Conservation (phyloP, 2,888 invertebrate genomes). For the Lysandra coridon region DNA sequence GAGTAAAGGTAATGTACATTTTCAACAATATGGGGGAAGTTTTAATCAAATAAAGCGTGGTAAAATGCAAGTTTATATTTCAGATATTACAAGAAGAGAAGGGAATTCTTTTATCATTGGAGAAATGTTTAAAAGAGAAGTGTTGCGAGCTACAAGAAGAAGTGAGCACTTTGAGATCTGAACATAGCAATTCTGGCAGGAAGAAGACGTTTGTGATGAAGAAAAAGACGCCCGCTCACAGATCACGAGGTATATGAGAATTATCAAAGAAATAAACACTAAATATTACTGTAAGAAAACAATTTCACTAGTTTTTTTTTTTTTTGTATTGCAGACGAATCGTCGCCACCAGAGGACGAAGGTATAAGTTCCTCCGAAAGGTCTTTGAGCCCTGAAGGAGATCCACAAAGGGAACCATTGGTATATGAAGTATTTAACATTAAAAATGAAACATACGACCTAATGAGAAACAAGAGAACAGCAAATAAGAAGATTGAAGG, state of each 20-base stretch:
- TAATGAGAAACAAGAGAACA: conserved; percentile 69
- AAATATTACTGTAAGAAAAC: no score
- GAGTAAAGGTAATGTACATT: conserved; percentile 81
- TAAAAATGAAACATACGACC: conserved; percentile 79
- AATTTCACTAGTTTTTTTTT: no score
- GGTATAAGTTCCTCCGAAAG: conserved; percentile 93
- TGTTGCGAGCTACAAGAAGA: conserved; percentile 88
- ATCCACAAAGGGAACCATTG: conserved; percentile 80
- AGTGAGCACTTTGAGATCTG: conserved; percentile 81
- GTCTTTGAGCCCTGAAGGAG: conserved; percentile 87
- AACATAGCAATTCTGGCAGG: conserved; percentile 70
- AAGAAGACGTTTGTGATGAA: conserved; percentile 75
- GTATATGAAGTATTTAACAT: conserved; percentile 82
- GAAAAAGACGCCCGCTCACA: conserved; percentile 70
- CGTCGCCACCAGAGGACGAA: conserved; percentile 92
- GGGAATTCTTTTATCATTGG: conserved; percentile 85
- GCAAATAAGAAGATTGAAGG: conserved; percentile 66
- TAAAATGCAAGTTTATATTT: conserved; percentile 36
- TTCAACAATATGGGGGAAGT: neutral
- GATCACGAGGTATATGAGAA: conserved; percentile 65
- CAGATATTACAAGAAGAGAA: conserved; percentile 89
- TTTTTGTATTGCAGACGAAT: conserved; percentile 71
- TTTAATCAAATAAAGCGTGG: neutral
- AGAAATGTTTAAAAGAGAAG: conserved; percentile 87
- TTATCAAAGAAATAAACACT: no score